These are phyloP conservation scores for Procambarus clarkii DNA, from an alignment of 1,140 invertebrate species.

Conservation along the genomic window DNA sequence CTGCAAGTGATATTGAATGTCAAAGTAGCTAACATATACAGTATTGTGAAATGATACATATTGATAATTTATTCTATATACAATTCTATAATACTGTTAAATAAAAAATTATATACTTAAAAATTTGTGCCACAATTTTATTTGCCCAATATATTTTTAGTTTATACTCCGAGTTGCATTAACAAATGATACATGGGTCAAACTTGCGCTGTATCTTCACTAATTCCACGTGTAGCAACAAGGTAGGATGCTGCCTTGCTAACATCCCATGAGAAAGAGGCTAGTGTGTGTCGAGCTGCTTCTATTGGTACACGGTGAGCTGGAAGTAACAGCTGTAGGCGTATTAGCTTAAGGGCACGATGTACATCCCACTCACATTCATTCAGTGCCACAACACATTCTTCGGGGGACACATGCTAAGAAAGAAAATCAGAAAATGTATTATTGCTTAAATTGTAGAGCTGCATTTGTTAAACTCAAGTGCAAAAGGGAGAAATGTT, in stretches of 20 bases:
- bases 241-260: constrained; percentile 68
- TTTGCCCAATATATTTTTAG: no score
- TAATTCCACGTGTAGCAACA: constrained; percentile 54
- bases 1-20: no score
- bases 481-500: not conserved
- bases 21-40: no score
- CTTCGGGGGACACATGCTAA: constrained; percentile 83
- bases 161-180: no score
- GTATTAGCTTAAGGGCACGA: constrained; percentile 71
- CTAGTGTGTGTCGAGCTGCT: constrained; percentile 62
- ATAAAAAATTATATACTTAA: no score
- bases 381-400: constrained; percentile 88
- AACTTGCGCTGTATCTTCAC: constrained; percentile 62
- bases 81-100: no score
- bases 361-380: constrained; percentile 92
- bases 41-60: no score
- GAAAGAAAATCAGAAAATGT: constrained; percentile 4
- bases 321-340: constrained; percentile 58
- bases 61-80: no score
- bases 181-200: not conserved
- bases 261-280: constrained; percentile 70
- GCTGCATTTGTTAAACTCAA: not conserved
- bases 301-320: constrained; percentile 43
- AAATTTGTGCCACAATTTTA: no score
- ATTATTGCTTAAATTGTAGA: not conserved